Percentiles rank a stretch among this genome's conserved stretches.
phyloP scores from a whole-genome alignment of 2,797 vertebrate species.

The Acrossocheilus wenchowensis region DNA sequence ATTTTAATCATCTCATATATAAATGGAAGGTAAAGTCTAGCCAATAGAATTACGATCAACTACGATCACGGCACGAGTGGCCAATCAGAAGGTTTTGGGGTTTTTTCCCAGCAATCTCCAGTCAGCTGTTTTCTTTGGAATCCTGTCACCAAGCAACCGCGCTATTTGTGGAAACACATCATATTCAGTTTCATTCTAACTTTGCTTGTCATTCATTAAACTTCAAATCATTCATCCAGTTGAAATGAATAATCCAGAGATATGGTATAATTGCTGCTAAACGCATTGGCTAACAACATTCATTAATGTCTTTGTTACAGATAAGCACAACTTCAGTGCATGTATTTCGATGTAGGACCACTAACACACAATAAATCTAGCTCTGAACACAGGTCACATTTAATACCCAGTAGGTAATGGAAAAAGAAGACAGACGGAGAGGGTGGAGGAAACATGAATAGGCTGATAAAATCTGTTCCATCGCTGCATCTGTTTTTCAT shows the following conservation, averaged over 20 bases:
- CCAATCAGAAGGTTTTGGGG: neutral
- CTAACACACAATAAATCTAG: neutral
- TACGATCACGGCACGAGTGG: neutral
- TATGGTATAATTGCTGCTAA: neutral
- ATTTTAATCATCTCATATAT: neutral
- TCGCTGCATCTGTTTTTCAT: slow-evolving; percentile 8
- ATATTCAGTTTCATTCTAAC: slow-evolving; percentile 21
- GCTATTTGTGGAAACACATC: slow-evolving; percentile 16
- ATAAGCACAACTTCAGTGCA: neutral
- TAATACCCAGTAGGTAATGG: slow-evolving; percentile 8
- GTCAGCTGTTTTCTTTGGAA: slow-evolving; percentile 5
- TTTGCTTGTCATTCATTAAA: slow-evolving; percentile 9
- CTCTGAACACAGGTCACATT: slow-evolving; percentile 5
- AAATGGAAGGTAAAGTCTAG: neutral
- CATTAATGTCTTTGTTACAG: neutral
- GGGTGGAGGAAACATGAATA: slow-evolving; percentile 20
- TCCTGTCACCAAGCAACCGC: neutral
- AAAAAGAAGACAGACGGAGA: slow-evolving; percentile 8
- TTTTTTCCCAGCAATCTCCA: neutral
- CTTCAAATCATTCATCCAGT: neutral
- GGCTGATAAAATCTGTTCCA: slow-evolving; percentile 1
- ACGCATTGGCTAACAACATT: neutral
- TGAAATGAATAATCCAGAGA: neutral
- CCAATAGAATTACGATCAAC: neutral
- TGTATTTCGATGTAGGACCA: neutral